phyloP scores from a whole-genome alignment of 2,113 vertebrate genomes.

The Aegypius monachus region DNA sequence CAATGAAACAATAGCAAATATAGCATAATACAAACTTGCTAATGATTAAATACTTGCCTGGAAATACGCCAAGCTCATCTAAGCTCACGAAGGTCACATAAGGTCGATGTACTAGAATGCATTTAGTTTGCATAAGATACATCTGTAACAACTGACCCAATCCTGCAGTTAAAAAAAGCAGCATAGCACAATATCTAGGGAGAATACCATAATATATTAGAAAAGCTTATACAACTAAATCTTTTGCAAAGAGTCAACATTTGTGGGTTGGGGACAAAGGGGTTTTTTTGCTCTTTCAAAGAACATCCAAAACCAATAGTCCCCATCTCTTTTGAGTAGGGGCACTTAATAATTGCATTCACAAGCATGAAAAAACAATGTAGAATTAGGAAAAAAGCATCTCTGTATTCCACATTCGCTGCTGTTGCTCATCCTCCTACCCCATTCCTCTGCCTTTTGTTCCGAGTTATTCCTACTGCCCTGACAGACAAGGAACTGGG shows the following conservation, averaged over 20 bases:
- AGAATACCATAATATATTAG: not conserved
- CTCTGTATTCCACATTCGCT: not conserved
- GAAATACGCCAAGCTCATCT: slow-evolving; percentile 68
- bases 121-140: slow-evolving; percentile 9
- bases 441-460: not conserved
- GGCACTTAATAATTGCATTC: not conserved
- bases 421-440: not conserved
- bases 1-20: not conserved
- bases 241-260: not conserved
- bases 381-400: not conserved
- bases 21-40: not conserved
- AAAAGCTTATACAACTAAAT: not conserved
- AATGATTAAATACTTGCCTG: slow-evolving; percentile 62
- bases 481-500: not conserved
- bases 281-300: fast-evolving
- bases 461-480: not conserved
- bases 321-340: not conserved
- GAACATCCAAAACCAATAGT: not conserved
- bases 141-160: slow-evolving; percentile 72
- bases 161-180: slow-evolving; percentile 73
- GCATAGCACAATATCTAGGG: slow-evolving; percentile 73
- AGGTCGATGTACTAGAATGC: slow-evolving; percentile 57
- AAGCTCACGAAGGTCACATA: slow-evolving; percentile 24
- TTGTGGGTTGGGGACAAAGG: not conserved
- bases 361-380: not conserved